These are phyloP conservation scores for Pseudolaguvia tuberculata DNA, from an alignment of 2,113 vertebrate genomes.

Conservation along the genomic window DNA sequence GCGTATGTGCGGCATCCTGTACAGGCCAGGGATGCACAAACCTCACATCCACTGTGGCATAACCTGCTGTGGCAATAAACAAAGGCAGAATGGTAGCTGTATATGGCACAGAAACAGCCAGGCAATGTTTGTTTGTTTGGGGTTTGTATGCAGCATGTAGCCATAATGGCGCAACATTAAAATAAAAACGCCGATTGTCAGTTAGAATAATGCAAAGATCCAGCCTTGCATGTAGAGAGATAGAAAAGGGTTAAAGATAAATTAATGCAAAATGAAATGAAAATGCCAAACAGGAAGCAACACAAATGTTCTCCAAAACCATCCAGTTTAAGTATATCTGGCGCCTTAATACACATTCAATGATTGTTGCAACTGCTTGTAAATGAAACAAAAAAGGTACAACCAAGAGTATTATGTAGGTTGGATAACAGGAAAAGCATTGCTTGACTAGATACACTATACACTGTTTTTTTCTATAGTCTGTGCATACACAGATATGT, in stretches of 20 bases:
- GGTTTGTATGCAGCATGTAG: not conserved
- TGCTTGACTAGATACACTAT: not conserved
- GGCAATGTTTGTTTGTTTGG: no score
- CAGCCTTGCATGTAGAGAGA: no score
- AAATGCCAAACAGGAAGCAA: not conserved
- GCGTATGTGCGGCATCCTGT: constrained; percentile 60
- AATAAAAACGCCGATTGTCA: no score
- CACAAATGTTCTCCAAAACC: not conserved
- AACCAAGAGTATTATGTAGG: not conserved
- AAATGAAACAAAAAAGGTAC: no score
- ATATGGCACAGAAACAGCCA: no score
- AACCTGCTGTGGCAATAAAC: constrained; percentile 52
- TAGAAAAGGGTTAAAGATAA: no score
- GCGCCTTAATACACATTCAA: no score
- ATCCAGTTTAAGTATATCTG: no score
- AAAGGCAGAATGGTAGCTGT: constrained; percentile 40
- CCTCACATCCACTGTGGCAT: constrained; percentile 58
- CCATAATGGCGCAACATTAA: not conserved
- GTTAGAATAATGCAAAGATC: no score
- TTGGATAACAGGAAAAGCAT: not conserved
- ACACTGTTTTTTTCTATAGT: not conserved
- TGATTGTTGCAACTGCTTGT: no score
- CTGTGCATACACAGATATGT: not conserved
- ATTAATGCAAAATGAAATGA: no score
- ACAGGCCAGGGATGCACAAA: constrained; percentile 53